A percentile compares a stretch with the other conserved stretches of the same genome.
phyloP scores from a whole-genome alignment of 2,113 vertebrate species.

The Epinephelus cyanopodus region DNA sequence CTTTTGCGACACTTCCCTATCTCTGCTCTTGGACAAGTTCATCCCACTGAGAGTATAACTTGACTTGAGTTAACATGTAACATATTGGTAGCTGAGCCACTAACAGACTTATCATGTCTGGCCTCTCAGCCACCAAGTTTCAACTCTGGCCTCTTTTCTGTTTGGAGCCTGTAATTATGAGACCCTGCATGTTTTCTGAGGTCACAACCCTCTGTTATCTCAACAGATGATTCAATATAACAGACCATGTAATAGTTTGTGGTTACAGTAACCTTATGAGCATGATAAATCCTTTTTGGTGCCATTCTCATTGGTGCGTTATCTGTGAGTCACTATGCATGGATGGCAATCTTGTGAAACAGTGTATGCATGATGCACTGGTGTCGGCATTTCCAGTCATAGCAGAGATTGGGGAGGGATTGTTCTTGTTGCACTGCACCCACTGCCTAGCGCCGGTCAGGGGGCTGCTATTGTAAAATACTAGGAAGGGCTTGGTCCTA shows the following conservation, averaged over 20 bases:
- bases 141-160: background rate
- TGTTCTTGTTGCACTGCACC: constrained; percentile 63
- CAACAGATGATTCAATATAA: constrained; percentile 9
- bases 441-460: constrained; percentile 49
- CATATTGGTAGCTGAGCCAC: background rate
- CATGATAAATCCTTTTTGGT: background rate
- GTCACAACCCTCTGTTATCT: constrained; percentile 14
- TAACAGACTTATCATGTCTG: background rate
- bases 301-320: background rate
- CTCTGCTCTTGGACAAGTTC: background rate
- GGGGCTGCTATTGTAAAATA: constrained; percentile 86
- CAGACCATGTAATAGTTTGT: background rate
- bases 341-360: constrained; percentile 10
- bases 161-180: constrained; percentile 43
- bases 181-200: constrained; percentile 14
- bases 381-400: constrained; percentile 69
- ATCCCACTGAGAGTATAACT: background rate
- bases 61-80: constrained; percentile 31
- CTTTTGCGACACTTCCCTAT: background rate
- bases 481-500: constrained; percentile 94
- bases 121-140: constrained; percentile 1
- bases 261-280: constrained; percentile 7
- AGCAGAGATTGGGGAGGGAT: constrained; percentile 55
- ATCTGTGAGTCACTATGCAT: constrained; percentile 2
- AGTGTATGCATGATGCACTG: constrained; percentile 42